A percentile compares a stretch with the other conserved stretches of the same genome.
These are phyloP conservation scores for Sinocyclocheilus anophthalmus DNA, from an alignment of 2,113 vertebrate genomes.

Conservation along the genomic window DNA sequence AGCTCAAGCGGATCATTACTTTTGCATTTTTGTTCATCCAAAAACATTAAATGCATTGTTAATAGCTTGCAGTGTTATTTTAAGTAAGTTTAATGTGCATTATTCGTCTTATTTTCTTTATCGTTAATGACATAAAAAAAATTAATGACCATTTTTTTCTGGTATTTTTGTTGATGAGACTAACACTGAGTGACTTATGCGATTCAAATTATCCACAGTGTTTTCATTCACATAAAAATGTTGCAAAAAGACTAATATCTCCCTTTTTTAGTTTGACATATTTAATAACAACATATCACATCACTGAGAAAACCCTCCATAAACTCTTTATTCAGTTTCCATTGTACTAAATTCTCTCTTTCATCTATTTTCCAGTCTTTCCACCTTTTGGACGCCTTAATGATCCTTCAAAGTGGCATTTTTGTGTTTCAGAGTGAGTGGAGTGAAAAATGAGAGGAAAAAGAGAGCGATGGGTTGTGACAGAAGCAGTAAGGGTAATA, in stretches of 20 bases:
- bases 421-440: background rate
- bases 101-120: too few species aligned
- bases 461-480: slow-evolving; percentile 4
- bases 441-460: background rate
- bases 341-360: background rate
- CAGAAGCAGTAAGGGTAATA: slow-evolving; percentile 51
- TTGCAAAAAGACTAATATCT: background rate
- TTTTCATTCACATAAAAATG: background rate
- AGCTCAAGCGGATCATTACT: too few species aligned
- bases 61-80: background rate
- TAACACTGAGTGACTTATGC: background rate
- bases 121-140: too few species aligned
- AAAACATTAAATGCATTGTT: background rate
- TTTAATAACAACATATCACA: background rate
- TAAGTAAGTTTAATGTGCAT: background rate
- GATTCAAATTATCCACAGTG: background rate
- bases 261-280: background rate
- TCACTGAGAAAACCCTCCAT: background rate
- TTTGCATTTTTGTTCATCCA: too few species aligned
- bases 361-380: background rate
- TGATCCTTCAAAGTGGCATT: slow-evolving; percentile 33
- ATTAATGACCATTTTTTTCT: too few species aligned
- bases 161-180: background rate
- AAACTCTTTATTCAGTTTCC: background rate
- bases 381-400: slow-evolving; percentile 62